A percentile compares a stretch with the other conserved stretches of the same genome.
These are phyloP conservation scores for Dicroscelio sp. DNA, from an alignment of 2,888 invertebrate genomes.

Conservation along the genomic window DNA sequence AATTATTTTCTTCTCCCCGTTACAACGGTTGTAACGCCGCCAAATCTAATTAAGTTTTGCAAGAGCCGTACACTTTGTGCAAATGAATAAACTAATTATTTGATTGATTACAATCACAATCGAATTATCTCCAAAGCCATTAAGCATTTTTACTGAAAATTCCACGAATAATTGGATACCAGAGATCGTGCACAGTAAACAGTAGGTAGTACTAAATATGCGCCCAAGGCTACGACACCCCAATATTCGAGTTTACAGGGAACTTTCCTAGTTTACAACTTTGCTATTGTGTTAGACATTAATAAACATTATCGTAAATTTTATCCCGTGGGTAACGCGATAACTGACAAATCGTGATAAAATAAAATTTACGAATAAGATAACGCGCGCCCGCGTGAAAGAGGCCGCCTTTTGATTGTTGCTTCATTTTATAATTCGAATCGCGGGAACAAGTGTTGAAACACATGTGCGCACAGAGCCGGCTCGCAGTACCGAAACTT, in stretches of 20 bases:
- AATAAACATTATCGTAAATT: constrained; percentile 59
- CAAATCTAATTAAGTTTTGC: no score
- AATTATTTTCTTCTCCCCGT: no score
- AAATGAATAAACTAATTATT: background rate
- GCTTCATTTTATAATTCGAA: constrained; percentile 25
- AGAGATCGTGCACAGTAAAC: constrained; percentile 61
- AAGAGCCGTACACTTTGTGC: background rate
- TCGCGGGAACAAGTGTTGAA: constrained; percentile 46
- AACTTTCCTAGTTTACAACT: constrained; percentile 68
- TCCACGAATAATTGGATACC: constrained; percentile 59
- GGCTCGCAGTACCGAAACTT: constrained; percentile 54
- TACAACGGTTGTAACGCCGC: no score
- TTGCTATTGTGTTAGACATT: constrained; percentile 64
- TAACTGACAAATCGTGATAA: constrained; percentile 29
- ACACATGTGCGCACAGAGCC: constrained; percentile 40
- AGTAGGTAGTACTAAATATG: constrained; percentile 62
- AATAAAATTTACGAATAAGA: no score
- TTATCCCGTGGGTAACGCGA: constrained; percentile 18
- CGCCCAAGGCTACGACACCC: constrained; percentile 58
- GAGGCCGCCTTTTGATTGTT: background rate
- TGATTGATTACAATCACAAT: constrained; percentile 15
- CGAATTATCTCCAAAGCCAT: constrained; percentile 43
- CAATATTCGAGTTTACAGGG: constrained; percentile 51
- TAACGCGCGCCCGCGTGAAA: no score
- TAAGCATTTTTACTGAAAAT: constrained; percentile 49